Evolutionary conservation across 2,888 invertebrate genomes (phyloP).

Genomic region (Cephus sareptanus): DNA sequence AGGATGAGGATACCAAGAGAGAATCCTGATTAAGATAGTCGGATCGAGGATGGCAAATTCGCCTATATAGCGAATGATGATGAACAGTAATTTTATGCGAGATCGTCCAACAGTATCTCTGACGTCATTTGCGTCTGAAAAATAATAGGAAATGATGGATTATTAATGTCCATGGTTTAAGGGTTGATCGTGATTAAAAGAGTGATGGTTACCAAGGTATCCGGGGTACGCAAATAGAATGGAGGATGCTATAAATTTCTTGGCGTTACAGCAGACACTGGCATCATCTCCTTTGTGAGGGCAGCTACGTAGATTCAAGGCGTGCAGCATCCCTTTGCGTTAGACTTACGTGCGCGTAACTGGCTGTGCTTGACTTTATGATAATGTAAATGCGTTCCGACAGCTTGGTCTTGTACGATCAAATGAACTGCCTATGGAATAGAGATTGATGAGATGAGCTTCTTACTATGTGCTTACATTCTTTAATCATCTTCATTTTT

Average conservation of each 20-base stretch:
- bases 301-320: constrained; percentile 6
- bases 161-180: neutral
- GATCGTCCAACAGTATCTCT: neutral
- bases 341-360: constrained; percentile 5
- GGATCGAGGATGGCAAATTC: neutral
- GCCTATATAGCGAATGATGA: neutral
- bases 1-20: neutral
- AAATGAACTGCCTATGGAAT: constrained; percentile 31
- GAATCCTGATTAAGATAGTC: neutral
- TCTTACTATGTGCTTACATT: constrained; percentile 15
- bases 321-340: neutral
- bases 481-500: constrained; percentile 20
- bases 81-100: neutral
- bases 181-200: neutral
- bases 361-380: constrained; percentile 27
- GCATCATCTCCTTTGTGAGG: constrained; percentile 9
- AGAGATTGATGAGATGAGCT: constrained; percentile 41
- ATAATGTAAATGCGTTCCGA: constrained; percentile 34
- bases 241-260: constrained; percentile 25
- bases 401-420: constrained; percentile 26
- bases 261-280: constrained; percentile 17
- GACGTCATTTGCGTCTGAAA: neutral
- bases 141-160: neutral
- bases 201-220: neutral
- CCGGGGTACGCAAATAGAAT: neutral